phyloP scores from a whole-genome alignment of 1,140 invertebrate genomes.

The Pseudomyrmex cubaensis region DNA sequence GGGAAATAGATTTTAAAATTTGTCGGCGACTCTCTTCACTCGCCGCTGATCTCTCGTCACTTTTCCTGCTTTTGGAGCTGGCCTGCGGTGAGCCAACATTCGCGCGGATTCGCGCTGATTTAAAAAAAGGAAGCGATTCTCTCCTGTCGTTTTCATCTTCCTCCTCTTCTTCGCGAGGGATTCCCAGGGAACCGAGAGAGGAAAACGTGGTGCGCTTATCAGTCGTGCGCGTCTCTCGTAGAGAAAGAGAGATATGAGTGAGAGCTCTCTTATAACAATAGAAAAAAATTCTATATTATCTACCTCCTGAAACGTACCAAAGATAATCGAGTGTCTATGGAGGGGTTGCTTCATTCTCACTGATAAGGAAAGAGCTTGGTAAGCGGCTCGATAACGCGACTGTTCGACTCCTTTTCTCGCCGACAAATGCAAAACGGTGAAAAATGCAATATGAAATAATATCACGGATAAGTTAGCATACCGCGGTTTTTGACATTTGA shows the following conservation, averaged over 20 bases:
- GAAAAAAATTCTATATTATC: conserved; percentile 59
- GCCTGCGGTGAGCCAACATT: conserved; percentile 22
- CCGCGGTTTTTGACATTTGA: background rate
- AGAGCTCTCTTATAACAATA: conserved; percentile 4
- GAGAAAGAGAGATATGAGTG: too few species aligned
- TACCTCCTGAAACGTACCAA: conserved; percentile 61
- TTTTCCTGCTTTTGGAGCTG: background rate
- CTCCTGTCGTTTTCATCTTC: background rate
- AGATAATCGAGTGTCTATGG: conserved; percentile 16
- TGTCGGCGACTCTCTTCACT: background rate
- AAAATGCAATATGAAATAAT: background rate
- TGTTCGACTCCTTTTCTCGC: conserved; percentile 20
- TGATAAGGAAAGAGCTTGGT: background rate
- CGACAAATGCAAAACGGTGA: background rate
- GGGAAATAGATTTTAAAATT: background rate
- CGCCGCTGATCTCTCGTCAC: background rate
- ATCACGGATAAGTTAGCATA: background rate
- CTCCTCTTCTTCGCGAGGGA: too few species aligned
- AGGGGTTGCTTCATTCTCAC: conserved; percentile 8
- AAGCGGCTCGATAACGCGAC: conserved; percentile 4
- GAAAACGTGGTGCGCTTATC: background rate
- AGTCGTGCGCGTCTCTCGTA: conserved; percentile 16
- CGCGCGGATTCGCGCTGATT: background rate
- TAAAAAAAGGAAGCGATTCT: conserved; percentile 1
- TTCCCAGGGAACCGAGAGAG: conserved; percentile 27